Evolutionary conservation across 1,140 invertebrate species (phyloP), one percentile per base, ranked within the genome.

Genomic region (Babylonia areolata): DNA sequence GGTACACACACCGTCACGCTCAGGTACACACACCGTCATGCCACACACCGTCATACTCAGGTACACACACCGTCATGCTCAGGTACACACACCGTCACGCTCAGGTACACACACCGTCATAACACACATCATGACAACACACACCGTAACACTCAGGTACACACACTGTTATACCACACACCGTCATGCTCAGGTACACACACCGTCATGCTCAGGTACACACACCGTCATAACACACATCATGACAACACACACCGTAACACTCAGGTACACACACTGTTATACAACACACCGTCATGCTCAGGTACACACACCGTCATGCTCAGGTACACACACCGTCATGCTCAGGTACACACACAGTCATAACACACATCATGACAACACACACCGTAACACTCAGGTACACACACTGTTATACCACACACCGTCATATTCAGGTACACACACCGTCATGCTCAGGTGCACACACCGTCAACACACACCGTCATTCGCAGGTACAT

Each of bases 61-160:
- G 23, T 23, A n/a, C 58, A 64, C 58, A 64, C 58, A 64, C 58
- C 6, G 6, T 11, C 17, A 64, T 5, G 23, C 73, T 35, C 73
- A n/a, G 17, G 3, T 23, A 15, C 15, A n/a, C 73, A 37, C 6
- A 23, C 37, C 9, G 6, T 31, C 39, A 20, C 39, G 2, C 80
- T 58, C 51, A 46, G 5, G n/a, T 35, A 42, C 11, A 42, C 77
- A 78, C 37, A 42, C 39, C n/a, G n/a, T n/a, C n/a, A n/a, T n/a
- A n/a, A 40, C 77, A 78, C 77, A 78, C 23, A 64, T 46, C n/a
- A n/a, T n/a, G n/a, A n/a, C n/a, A n/a, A 64, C 46, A 82, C 42
- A 64, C 46, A 82, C 80, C 33, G 46, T 5, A 33, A 42, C 37
- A 78, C 77, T 5, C 77, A 78, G 3, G 42, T 39, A 78, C 77